Evolutionary conservation across 1,140 invertebrate species (phyloP).

Genomic region (Yoshiicerus persimilis): DNA sequence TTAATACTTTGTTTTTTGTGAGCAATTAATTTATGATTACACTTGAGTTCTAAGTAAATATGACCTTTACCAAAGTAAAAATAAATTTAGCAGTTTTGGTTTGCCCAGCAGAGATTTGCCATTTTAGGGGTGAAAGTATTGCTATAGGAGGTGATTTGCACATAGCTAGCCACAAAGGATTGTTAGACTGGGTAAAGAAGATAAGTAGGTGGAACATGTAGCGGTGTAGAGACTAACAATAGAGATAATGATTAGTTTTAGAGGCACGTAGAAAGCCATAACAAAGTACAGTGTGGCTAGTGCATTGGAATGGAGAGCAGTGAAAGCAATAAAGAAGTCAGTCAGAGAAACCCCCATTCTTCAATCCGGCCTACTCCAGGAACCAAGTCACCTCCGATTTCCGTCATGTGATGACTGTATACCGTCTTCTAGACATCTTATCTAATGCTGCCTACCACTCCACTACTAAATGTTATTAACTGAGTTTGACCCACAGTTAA

Average conservation of each 20-base stretch:
- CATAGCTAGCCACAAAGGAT: too few relatives aligned
- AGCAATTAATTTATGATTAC: too few relatives aligned
- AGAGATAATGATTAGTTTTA: background rate
- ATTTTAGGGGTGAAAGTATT: too few relatives aligned
- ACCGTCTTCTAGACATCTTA: background rate
- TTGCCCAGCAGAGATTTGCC: too few relatives aligned
- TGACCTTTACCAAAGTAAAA: too few relatives aligned
- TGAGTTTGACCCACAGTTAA: background rate
- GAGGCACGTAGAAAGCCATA: background rate
- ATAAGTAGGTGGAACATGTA: too few relatives aligned
- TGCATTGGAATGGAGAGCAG: background rate
- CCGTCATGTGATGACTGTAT: slow-evolving; percentile 9
- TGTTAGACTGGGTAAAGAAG: too few relatives aligned
- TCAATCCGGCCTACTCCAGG: background rate
- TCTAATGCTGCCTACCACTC: background rate
- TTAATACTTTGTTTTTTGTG: too few relatives aligned
- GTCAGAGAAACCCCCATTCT: slow-evolving; percentile 7
- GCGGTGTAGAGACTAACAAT: background rate
- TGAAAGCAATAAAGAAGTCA: background rate
- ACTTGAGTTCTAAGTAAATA: too few relatives aligned
- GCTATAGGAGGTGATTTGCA: too few relatives aligned
- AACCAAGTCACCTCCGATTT: slow-evolving; percentile 12
- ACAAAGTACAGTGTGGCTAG: background rate
- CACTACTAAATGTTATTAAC: background rate
- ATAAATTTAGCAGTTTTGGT: too few relatives aligned